phyloP scores from a whole-genome alignment of 2,888 invertebrate genomes.

The Vesta saturnalis region DNA sequence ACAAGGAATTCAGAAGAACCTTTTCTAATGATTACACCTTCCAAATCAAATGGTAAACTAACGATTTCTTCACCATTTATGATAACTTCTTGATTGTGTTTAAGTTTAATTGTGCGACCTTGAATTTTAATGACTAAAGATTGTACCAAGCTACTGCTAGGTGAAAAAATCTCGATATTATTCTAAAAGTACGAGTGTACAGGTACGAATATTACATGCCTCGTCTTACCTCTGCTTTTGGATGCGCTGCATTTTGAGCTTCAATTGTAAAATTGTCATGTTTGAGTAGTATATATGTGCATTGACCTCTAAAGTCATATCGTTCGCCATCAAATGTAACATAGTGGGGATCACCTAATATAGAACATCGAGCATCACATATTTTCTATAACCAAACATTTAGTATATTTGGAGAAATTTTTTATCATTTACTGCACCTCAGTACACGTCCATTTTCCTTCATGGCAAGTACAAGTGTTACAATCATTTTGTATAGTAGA shows the following conservation, averaged over 20 bases:
- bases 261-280: conserved; percentile 75
- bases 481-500: conserved; percentile 79
- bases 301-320: conserved; percentile 91
- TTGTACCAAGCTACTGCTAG: conserved; percentile 77
- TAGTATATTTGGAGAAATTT: neutral
- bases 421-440: conserved; percentile 59
- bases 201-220: neutral
- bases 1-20: conserved; percentile 82
- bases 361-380: conserved; percentile 87
- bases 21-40: conserved; percentile 73
- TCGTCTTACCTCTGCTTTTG: conserved; percentile 65
- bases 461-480: conserved; percentile 82
- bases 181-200: neutral
- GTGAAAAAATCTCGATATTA: no score
- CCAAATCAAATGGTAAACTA: conserved; percentile 70
- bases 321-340: conserved; percentile 88
- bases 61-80: conserved; percentile 76
- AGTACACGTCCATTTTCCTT: conserved; percentile 85
- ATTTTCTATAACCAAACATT: conserved; percentile 52
- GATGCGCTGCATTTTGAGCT: conserved; percentile 85
- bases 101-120: conserved; percentile 71
- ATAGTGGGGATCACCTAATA: conserved; percentile 91
- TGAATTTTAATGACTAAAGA: conserved; percentile 72
- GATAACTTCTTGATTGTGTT: conserved; percentile 76
- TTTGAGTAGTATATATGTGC: conserved; percentile 83